Evolutionary conservation across 2,888 invertebrate genomes (phyloP), one percentile per base, ranked within the genome.

Genomic region (Hipparchia sbordonii): DNA sequence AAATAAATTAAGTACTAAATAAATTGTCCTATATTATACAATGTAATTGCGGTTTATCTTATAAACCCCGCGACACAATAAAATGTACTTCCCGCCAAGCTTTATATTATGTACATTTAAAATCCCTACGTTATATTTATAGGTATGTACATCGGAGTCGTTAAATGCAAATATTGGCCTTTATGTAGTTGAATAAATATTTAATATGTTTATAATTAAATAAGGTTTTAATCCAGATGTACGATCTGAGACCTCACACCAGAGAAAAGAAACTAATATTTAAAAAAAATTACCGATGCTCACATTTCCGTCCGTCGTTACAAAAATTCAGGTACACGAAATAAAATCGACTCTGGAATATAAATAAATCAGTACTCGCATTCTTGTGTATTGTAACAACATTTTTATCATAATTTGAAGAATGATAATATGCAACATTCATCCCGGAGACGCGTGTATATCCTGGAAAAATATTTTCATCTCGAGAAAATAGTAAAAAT

Each of bases 1-100:
- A 85, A 91, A 91, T 92, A 91, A 91, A 88, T 92, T 92, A 92
- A 91, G 90, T 92, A 91, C 92, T 89, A 89, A 60, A 57, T 39
- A 89, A 39, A 88, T 76, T 84, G 80, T 82, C 82, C 84, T 88
- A 86, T 87, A 86, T 84, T 75, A 83, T 87, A 87, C 85, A 87
- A 79, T 77, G 79, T 83, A 84, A 80, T 82, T 84, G 85, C 74
- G 90, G 91, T 90, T 89, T 90, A 92, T 93, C 82, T 84, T 82
- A 92, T 92, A 92, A 92, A 92, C 91, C 89, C 77, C 67, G 80
- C 79, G 80, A 23, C 33, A 60, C 60, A 59, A 7, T 52, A 60
- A 51, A 82, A 85, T 88, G 87, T 89, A 88, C 87, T 87, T 86
- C 79, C 70, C 68, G 52, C 59, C 74, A 85, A 87, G 85, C 85